These are phyloP conservation scores for Diaprepes abbreviatus DNA, from an alignment of 2,888 invertebrate species.

Conservation along the genomic window DNA sequence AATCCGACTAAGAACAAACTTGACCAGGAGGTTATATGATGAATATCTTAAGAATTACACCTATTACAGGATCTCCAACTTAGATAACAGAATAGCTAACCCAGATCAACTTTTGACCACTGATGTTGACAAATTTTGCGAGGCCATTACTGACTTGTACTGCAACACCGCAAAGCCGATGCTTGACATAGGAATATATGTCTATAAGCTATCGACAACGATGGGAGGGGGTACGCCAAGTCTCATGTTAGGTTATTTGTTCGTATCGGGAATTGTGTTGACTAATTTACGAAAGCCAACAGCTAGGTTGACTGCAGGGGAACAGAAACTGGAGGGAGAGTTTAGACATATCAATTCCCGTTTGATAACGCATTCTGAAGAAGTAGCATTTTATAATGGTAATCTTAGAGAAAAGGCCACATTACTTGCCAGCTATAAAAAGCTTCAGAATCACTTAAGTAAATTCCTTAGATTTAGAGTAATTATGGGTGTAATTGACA, in stretches of 20 bases:
- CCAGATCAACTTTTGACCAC: conserved; percentile 96
- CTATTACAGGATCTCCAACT: conserved; percentile 96
- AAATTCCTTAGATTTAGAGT: conserved; percentile 92
- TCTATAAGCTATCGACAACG: conserved; percentile 89
- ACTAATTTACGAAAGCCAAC: conserved; percentile 91
- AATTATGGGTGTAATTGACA: conserved; percentile 94
- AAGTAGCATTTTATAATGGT: conserved; percentile 87
- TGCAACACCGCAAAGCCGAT: conserved; percentile 97
- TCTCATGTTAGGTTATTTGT: conserved; percentile 88
- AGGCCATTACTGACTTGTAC: conserved; percentile 94
- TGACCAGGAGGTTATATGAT: conserved; percentile 89
- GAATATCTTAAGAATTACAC: conserved; percentile 97
- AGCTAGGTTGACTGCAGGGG: conserved; percentile 86
- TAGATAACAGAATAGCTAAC: conserved; percentile 95
- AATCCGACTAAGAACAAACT: conserved; percentile 88
- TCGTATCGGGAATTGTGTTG: conserved; percentile 85
- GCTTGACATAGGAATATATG: conserved; percentile 94
- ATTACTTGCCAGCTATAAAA: conserved; percentile 89
- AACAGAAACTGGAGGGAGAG: conserved; percentile 98
- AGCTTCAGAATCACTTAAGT: conserved; percentile 86
- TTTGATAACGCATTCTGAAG: conserved; percentile 97
- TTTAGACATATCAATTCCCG: conserved; percentile 96
- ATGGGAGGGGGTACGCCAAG: conserved; percentile 91
- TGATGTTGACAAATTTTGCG: conserved; percentile 98
- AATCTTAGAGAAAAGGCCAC: conserved; percentile 90